Conservation (phyloP, 2,113 vertebrate genomes). For the Actenoides hombroni region DNA sequence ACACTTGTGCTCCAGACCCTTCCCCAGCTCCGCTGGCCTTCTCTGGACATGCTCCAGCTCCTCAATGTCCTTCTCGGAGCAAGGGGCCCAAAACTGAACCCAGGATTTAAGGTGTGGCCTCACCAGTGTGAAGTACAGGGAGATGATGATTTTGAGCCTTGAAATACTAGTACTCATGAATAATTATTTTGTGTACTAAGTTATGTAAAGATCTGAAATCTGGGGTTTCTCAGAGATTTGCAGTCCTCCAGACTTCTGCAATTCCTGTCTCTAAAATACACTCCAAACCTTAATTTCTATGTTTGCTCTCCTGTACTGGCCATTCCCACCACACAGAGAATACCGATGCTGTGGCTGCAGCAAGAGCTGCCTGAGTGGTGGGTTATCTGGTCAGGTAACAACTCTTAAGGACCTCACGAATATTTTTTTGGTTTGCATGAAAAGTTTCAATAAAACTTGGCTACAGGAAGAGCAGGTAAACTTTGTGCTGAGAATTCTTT, state of each 20-base stretch:
- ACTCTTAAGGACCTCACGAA: neutral
- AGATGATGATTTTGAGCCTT: neutral
- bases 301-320: rapidly evolving
- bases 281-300: rapidly evolving
- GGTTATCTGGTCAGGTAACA: neutral
- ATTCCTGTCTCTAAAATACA: rapidly evolving
- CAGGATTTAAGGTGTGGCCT: neutral
- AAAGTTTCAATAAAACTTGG: neutral
- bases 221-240: neutral
- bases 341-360: neutral
- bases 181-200: neutral
- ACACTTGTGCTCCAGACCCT: neutral
- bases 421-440: neutral
- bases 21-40: neutral
- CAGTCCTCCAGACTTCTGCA: neutral
- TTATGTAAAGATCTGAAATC: neutral
- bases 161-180: neutral
- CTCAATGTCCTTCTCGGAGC: neutral
- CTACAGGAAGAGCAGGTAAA: rapidly evolving
- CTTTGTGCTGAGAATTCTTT: neutral
- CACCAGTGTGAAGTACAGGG: neutral
- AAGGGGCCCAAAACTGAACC: neutral
- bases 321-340: neutral
- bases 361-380: neutral
- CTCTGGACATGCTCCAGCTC: neutral